phyloP scores from a whole-genome alignment of 2,113 vertebrate species.

The Parus major region DNA sequence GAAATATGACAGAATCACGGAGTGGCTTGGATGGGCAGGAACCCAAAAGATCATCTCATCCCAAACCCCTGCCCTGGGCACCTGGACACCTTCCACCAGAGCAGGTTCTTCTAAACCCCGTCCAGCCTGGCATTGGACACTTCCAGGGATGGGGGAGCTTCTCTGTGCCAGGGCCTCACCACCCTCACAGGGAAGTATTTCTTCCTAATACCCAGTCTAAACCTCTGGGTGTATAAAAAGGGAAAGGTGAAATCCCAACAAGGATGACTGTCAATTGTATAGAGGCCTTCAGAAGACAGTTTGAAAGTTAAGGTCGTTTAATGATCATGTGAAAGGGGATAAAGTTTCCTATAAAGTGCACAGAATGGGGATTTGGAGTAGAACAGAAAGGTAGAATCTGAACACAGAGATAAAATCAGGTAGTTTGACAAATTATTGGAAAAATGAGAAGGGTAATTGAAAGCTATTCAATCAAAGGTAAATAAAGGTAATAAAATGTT shows the following conservation, averaged over 20 bases:
- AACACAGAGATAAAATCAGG: not conserved
- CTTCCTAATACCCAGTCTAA: not conserved
- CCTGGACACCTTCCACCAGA: fast-evolving
- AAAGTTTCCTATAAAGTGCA: not conserved
- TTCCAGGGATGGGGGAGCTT: not conserved
- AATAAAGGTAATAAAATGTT: not conserved
- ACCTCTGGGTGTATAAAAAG: not conserved
- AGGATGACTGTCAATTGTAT: fast-evolving
- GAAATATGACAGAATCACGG: not conserved
- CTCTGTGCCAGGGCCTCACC: not conserved
- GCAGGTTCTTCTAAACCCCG: not conserved
- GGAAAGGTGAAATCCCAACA: not conserved
- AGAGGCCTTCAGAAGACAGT: not conserved
- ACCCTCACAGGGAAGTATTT: not conserved
- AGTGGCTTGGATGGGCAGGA: not conserved
- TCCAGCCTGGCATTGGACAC: not conserved
- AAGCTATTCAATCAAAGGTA: not conserved
- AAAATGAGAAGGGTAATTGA: not conserved
- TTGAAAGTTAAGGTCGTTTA: not conserved
- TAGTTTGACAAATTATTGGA: not conserved
- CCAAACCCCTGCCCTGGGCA: not conserved
- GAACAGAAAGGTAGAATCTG: not conserved
- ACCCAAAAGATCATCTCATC: not conserved
- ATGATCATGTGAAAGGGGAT: not conserved
- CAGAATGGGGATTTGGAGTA: not conserved